Evolutionary conservation across 2,113 vertebrate genomes (phyloP).

Genomic region (Propithecus coquereli): DNA sequence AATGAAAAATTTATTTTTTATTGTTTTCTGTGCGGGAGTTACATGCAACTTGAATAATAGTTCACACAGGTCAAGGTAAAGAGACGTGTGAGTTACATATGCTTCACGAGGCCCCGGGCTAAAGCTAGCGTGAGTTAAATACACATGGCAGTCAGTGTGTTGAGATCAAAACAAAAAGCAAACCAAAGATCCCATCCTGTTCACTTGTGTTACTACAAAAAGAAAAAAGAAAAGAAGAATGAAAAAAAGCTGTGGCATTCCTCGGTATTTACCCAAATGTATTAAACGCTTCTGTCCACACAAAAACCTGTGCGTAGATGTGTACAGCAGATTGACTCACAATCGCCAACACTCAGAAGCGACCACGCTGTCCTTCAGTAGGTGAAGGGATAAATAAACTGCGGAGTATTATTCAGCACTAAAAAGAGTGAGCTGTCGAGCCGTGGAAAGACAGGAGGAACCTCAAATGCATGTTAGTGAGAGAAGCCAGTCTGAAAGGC

Average conservation of each 20-base stretch:
- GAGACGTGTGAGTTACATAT: too few relatives aligned
- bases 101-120: too few relatives aligned
- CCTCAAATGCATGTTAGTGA: background rate
- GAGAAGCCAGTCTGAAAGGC: background rate
- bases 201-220: too few relatives aligned
- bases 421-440: background rate
- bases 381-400: background rate
- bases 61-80: too few relatives aligned
- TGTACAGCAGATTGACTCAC: background rate
- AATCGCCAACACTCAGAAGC: background rate
- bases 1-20: too few relatives aligned
- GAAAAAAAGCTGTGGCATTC: background rate
- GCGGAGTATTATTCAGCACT: background rate
- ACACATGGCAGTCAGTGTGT: too few relatives aligned
- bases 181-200: background rate
- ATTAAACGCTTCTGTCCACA: background rate
- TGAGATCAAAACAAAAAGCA: background rate
- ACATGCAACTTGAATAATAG: too few relatives aligned
- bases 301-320: background rate
- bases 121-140: too few relatives aligned
- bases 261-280: background rate
- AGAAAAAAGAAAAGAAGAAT: background rate
- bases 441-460: background rate
- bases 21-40: too few relatives aligned
- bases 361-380: background rate